Conservation (phyloP, 2,113 vertebrate species). For the Ameiurus melas region DNA sequence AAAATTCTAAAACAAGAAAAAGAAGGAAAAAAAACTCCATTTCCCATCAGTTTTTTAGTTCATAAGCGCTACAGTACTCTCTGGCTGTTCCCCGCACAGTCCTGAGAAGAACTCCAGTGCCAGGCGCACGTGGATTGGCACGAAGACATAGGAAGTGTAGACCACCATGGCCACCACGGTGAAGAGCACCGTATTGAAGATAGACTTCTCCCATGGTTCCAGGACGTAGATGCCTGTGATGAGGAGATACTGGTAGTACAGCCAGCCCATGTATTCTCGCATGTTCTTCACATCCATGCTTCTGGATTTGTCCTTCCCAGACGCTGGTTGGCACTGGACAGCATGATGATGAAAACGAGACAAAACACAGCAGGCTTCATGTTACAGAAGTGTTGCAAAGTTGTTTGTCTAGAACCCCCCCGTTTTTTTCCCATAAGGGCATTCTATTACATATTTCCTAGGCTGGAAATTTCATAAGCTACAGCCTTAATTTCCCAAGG, state of each 20-base stretch:
- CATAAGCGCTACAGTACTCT: constrained; percentile 73
- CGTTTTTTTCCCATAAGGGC: not conserved
- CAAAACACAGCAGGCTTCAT: constrained; percentile 7
- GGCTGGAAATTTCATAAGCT: not conserved
- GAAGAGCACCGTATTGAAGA: constrained; percentile 88
- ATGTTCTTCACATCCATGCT: constrained; percentile 84
- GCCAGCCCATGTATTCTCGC: constrained; percentile 88
- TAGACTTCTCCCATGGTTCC: constrained; percentile 94
- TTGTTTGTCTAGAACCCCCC: not conserved
- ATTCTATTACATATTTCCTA: not conserved
- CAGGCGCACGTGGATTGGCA: constrained; percentile 89
- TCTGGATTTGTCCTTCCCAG: constrained; percentile 12
- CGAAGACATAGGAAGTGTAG: constrained; percentile 93
- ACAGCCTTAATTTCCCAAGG: not conserved
- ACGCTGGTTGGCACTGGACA: not conserved
- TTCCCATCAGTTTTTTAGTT: constrained; percentile 63
- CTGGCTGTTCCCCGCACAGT: constrained; percentile 77
- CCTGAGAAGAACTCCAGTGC: constrained; percentile 91
- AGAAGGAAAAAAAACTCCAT: constrained; percentile 42
- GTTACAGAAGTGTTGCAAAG: not conserved
- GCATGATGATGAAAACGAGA: not conserved
- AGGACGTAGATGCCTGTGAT: constrained; percentile 93
- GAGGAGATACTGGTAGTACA: constrained; percentile 97
- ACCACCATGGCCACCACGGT: constrained; percentile 88
- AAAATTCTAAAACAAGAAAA: constrained; percentile 17